Conservation (phyloP, 2,888 invertebrate genomes). For the Hybos culiciformis region DNA sequence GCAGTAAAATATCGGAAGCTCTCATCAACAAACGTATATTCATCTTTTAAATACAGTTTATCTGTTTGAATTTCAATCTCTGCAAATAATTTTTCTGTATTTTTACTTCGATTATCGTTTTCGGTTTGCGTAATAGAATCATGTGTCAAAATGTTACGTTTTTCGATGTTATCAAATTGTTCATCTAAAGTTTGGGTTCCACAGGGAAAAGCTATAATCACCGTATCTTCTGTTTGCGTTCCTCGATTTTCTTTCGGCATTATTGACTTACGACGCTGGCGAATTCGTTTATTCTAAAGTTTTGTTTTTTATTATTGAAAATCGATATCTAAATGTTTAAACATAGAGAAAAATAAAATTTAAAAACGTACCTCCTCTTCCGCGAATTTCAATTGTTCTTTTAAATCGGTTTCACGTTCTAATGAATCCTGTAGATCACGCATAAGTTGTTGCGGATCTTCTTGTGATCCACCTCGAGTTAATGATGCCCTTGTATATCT, state of each 20-base stretch:
- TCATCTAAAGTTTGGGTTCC: conserved; percentile 24
- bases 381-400: conserved; percentile 82
- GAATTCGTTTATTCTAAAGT: conserved; percentile 15
- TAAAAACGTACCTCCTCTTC: conserved; percentile 67
- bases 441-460: conserved; percentile 66
- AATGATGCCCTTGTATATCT: conserved; percentile 61
- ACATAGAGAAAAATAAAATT: neutral
- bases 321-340: too few species aligned
- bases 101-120: neutral
- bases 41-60: neutral
- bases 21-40: conserved; percentile 3
- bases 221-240: conserved; percentile 26
- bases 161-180: neutral
- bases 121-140: neutral
- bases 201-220: conserved; percentile 24
- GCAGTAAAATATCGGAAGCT: neutral
- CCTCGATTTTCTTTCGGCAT: conserved; percentile 22
- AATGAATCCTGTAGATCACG: conserved; percentile 82
- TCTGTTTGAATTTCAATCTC: neutral
- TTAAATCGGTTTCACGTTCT: conserved; percentile 84
- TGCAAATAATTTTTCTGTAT: neutral
- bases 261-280: conserved; percentile 13
- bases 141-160: neutral
- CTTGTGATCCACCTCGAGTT: conserved; percentile 65
- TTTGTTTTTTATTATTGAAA: neutral